Evolutionary conservation across 2,113 vertebrate genomes (phyloP), one percentile per base, ranked within the genome.

Genomic region (Natator depressus): DNA sequence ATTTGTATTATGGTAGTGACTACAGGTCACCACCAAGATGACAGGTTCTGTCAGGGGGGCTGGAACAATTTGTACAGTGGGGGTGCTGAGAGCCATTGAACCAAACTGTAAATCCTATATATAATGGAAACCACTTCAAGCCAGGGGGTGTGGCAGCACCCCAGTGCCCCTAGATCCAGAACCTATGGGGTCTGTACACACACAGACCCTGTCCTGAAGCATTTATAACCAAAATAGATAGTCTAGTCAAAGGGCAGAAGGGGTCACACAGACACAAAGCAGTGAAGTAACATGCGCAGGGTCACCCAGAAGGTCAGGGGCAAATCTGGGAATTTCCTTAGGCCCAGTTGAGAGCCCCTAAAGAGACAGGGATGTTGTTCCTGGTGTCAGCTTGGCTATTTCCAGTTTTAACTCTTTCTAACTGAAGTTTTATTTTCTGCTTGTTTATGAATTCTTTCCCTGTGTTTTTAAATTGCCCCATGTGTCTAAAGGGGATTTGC

Each of bases 271-370:
- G 38, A 27, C 27, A 42, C n/a, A 35, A 57, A 80, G 14, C 78
- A 20, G 16, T 0, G 0, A 88, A 38, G 17, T 0, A 62, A 85
- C 25, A 82, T 82, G 80, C 51, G 85, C 85, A 0, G 1, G 83
- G 81, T 46, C 50, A 27, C 55, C 2, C 47, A 54, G 55, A 19
- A 76, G 53, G 1, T 0, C 54, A 0, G 0, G 2, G n/a, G 3
- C 27, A 42, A 50, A 79, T 17, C 84, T 88, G 17, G 65, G 20
- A 79, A 38, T 17, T 49, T 25, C 0, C 4, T 9, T 6, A 54
- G 49, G 24, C 51, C 9, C 53, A 78, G 19, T 19, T 11, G 11
- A 35, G 8, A 12, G 57, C 57, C 57, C 5, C 42, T 80, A 20
- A 31, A 80, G 29, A 31, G 29, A 13, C 47, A 31, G 46, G 4